phyloP scores from a whole-genome alignment of 1,140 invertebrate genomes.

The Oppia nitens region DNA sequence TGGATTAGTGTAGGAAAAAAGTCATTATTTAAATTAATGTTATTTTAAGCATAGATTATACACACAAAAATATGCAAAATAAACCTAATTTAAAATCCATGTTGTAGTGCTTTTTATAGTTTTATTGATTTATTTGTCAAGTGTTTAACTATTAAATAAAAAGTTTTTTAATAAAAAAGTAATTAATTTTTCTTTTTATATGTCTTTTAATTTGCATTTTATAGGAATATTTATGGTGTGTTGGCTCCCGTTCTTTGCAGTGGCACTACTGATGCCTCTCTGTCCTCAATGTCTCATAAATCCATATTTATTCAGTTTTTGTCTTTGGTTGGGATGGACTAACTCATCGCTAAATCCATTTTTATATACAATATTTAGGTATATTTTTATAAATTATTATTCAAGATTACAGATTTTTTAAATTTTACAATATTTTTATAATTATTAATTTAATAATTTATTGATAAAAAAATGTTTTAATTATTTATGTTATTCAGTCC shows the following conservation, averaged over 20 bases:
- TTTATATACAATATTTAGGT: constrained; percentile 53
- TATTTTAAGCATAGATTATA: no score
- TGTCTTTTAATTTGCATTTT: not conserved
- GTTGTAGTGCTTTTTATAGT: no score
- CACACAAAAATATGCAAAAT: no score
- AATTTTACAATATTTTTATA: not conserved
- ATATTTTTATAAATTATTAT: not conserved
- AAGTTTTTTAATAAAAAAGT: no score
- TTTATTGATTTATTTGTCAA: no score
- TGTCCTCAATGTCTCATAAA: constrained; percentile 54
- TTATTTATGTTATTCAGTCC: constrained; percentile 13
- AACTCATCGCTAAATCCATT: constrained; percentile 79
- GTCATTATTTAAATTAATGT: no score
- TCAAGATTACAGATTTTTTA: not conserved
- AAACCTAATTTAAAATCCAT: no score
- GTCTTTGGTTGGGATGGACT: constrained; percentile 75
- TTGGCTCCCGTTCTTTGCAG: constrained; percentile 84
- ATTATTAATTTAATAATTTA: not conserved
- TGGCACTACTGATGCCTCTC: constrained; percentile 66
- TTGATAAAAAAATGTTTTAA: not conserved
- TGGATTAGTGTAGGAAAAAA: no score
- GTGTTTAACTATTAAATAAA: no score
- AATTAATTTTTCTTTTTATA: not conserved
- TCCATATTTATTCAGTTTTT: constrained; percentile 55
- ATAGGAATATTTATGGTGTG: constrained; percentile 72